Conservation (phyloP, 2,113 vertebrate genomes). For the Nerophis lumbriciformis region DNA sequence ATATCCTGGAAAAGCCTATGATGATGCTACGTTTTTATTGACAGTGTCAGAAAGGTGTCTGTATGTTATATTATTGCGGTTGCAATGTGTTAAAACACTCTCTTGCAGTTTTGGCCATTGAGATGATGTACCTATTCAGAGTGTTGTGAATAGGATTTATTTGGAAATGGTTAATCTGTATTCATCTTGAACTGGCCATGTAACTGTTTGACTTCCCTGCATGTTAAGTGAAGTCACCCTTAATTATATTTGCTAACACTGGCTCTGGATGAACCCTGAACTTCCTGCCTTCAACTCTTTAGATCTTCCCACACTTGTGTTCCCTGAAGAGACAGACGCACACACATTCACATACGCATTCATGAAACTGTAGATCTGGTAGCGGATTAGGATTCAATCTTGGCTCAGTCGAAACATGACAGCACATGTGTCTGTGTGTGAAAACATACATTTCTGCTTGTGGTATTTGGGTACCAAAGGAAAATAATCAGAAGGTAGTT, state of each 20-base stretch:
- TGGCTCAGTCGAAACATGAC: slow-evolving; percentile 54
- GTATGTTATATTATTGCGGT: not conserved
- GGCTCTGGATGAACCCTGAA: slow-evolving; percentile 35
- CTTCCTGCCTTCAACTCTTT: slow-evolving; percentile 42
- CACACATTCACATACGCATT: slow-evolving; percentile 23
- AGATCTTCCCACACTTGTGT: slow-evolving; percentile 59
- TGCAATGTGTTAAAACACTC: not conserved
- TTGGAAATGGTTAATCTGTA: slow-evolving; percentile 24
- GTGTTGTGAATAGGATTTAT: slow-evolving; percentile 1
- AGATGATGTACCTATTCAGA: not conserved
- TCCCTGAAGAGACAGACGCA: slow-evolving; percentile 44
- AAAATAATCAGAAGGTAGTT: not conserved
- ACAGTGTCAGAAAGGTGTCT: not conserved
- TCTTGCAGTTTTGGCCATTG: not conserved
- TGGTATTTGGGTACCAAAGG: too few relatives aligned
- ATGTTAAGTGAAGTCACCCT: slow-evolving; percentile 48
- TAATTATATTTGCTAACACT: slow-evolving; percentile 49
- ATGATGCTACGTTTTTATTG: not conserved
- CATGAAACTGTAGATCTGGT: slow-evolving; percentile 50
- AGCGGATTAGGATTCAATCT: slow-evolving; percentile 63
- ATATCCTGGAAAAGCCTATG: too few relatives aligned
- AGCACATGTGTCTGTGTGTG: slow-evolving; percentile 16
- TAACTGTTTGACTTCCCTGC: slow-evolving; percentile 38
- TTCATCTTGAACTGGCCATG: slow-evolving; percentile 27
- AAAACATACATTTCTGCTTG: too few relatives aligned